A percentile compares a stretch with the other conserved stretches of the same genome.
Conservation (phyloP, 2,888 invertebrate genomes). For the Strigamia maritima region DNA sequence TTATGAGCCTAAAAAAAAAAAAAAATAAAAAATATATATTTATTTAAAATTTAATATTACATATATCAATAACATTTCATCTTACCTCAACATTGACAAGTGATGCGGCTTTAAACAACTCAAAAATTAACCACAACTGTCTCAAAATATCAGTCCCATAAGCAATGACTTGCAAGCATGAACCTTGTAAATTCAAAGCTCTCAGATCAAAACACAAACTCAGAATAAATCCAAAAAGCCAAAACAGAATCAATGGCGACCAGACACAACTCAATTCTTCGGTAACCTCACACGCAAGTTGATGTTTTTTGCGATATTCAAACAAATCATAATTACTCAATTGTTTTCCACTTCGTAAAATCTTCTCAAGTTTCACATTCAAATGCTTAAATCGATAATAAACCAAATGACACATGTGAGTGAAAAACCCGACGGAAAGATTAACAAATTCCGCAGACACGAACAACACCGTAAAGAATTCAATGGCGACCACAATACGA, state of each 20-base stretch:
- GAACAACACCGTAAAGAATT: not conserved
- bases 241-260: not conserved
- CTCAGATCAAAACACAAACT: conserved; percentile 6
- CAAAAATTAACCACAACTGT: not conserved
- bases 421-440: not conserved
- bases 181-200: not conserved
- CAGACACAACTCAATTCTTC: not conserved
- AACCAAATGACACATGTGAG: not conserved
- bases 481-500: not conserved
- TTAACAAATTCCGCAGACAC: not conserved
- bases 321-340: not conserved
- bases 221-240: not conserved
- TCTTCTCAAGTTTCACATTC: not conserved
- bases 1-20: conserved; percentile 5
- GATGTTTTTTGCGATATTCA: not conserved
- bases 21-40: too few species aligned
- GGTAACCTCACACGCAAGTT: not conserved
- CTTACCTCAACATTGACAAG: not conserved
- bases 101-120: not conserved
- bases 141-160: not conserved
- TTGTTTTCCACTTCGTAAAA: not conserved
- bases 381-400: not conserved
- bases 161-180: not conserved
- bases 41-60: too few species aligned
- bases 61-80: too few species aligned